phyloP scores from a whole-genome alignment of 2,113 vertebrate species.

The Corythoichthys haematopterus region DNA sequence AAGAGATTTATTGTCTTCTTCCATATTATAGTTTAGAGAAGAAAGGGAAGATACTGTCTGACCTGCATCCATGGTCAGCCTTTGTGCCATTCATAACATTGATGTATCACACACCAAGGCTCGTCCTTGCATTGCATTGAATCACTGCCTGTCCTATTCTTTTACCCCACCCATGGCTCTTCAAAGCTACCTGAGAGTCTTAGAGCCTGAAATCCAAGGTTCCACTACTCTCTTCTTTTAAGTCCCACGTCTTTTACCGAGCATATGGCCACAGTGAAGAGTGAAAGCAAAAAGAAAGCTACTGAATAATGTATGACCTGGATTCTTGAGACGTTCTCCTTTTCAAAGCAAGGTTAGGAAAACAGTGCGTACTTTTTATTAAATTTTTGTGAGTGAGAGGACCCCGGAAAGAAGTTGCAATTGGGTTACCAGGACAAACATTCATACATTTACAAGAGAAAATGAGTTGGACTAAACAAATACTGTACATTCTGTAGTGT shows the following conservation, averaged over 20 bases:
- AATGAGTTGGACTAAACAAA: neutral
- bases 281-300: constrained; percentile 38
- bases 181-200: constrained; percentile 42
- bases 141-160: neutral
- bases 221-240: constrained; percentile 36
- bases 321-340: constrained; percentile 36
- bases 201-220: constrained; percentile 28
- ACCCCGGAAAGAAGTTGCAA: neutral
- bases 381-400: constrained; percentile 2
- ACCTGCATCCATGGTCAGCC: constrained; percentile 22
- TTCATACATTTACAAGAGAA: neutral
- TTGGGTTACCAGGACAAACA: neutral
- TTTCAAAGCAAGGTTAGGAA: constrained; percentile 40
- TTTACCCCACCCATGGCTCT: neutral
- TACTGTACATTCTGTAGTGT: neutral
- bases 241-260: constrained; percentile 49
- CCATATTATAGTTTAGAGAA: no score
- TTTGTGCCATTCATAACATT: constrained; percentile 16
- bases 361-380: constrained; percentile 25
- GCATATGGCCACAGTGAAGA: constrained; percentile 39
- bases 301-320: constrained; percentile 57
- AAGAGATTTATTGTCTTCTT: no score
- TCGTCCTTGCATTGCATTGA: constrained; percentile 2
- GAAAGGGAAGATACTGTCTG: neutral
- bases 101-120: constrained; percentile 1